Percentiles rank a stretch among this genome's conserved stretches.
phyloP scores from a whole-genome alignment of 2,113 vertebrate genomes.

The Hippocampus guttulatus region DNA sequence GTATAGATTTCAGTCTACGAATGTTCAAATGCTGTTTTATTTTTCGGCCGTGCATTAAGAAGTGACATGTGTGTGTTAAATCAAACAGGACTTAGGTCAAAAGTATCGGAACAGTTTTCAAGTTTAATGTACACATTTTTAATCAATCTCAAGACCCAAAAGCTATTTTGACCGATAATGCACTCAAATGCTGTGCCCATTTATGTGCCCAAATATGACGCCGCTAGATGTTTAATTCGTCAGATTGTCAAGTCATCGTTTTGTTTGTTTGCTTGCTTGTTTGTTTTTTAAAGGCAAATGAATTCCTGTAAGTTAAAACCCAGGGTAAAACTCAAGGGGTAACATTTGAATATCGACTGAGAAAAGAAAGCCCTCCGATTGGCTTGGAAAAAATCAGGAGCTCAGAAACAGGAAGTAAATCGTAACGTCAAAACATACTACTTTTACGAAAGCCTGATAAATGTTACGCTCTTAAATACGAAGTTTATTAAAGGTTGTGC shows the following conservation, averaged over 20 bases:
- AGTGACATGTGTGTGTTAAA: neutral
- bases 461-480: neutral
- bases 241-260: neutral
- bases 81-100: too few relatives aligned
- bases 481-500: neutral
- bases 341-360: accelerated
- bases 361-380: constrained; percentile 53
- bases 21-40: neutral
- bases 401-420: constrained; percentile 45
- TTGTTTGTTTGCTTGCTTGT: neutral
- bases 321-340: accelerated
- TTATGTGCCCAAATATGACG: neutral
- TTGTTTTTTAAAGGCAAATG: neutral
- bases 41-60: neutral
- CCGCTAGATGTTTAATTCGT: neutral
- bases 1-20: neutral
- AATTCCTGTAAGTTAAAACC: constrained; percentile 23
- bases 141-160: neutral
- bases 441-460: neutral
- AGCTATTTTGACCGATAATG: neutral
- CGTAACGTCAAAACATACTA: neutral
- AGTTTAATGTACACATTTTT: neutral
- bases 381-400: constrained; percentile 30
- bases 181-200: too few relatives aligned
- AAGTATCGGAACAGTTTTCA: neutral